Evolutionary conservation across 1,140 invertebrate species (phyloP), one percentile per base, ranked within the genome.

Genomic region (Lucilia sericata): DNA sequence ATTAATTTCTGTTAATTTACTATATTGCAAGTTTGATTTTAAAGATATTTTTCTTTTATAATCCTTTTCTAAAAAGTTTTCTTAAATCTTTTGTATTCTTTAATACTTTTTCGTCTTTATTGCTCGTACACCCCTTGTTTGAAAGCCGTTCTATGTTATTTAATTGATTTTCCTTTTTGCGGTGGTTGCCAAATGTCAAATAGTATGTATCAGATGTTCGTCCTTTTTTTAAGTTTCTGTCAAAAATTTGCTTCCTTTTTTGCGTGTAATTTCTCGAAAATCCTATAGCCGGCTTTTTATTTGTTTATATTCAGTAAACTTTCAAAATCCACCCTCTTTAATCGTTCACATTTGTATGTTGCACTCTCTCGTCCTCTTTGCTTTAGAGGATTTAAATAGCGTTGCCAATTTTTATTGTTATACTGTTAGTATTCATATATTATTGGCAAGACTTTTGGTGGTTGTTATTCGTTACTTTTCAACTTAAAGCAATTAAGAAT

Each of bases 101-200:
- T 60, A 60, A 60, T 60, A n/a, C 13, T n/a, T 60, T 60, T 60
- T 60, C 14, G n/a, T n/a, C 7, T 1, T 17, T 17, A n/a, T 14
- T 17, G 65, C 65, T 21, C 65, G 9, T 14, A 60, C 65, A 19
- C n/a, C 65, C 65, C 21, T 70, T 70, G n/a, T 19, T 70, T 70
- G 7, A 70, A 42, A 70, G 21, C n/a, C 3, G 65, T 70, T 21
- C 19, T 14, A 70, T 25, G 19, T 70, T 25, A 7, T 10, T 70
- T 70, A 17, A 70, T 70, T 70, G 65, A 70, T 70, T 70, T 70
- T 70, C 65, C 65, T 21, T 70, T 30, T 70, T 70, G 19, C 65
- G 21, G 3, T 70, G 65, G 12, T 70, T 70, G 65, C 7, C 65
- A 70, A 25, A 21, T 70, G 65, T 70, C 65, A 70, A 21, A 21